Evolutionary conservation across 2,888 invertebrate species (phyloP).

Genomic region (Calliopum simillimum): DNA sequence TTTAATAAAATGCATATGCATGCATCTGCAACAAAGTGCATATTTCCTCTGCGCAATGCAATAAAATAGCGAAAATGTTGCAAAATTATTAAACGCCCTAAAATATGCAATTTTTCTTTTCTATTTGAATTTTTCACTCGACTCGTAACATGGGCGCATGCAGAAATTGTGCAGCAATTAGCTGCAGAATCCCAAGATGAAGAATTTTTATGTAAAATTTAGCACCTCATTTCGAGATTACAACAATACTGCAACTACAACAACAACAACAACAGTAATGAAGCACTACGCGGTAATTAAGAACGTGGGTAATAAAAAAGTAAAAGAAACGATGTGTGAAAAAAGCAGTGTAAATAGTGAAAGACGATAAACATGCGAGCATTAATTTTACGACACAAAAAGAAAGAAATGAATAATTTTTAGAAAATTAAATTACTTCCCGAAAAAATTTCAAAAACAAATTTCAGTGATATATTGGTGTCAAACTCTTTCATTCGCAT

Average conservation of each 20-base stretch:
- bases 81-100: too few species aligned
- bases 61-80: too few species aligned
- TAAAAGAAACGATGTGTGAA: background rate
- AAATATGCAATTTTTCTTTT: too few species aligned
- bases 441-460: background rate
- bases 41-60: too few species aligned
- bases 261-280: constrained; percentile 6
- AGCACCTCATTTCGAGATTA: constrained; percentile 27
- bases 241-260: constrained; percentile 14
- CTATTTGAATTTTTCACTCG: too few species aligned
- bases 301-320: constrained; percentile 29
- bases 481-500: constrained; percentile 22
- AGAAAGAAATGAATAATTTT: background rate
- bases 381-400: background rate
- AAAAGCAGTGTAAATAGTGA: background rate
- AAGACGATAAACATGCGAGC: background rate
- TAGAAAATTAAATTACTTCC: background rate
- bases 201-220: constrained; percentile 26
- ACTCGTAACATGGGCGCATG: too few species aligned
- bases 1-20: too few species aligned
- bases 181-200: background rate
- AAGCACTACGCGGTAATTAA: constrained; percentile 14
- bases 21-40: too few species aligned
- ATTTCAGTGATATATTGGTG: background rate
- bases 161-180: too few species aligned